A percentile compares a stretch with the other conserved stretches of the same genome.
Evolutionary conservation across 2,797 vertebrate genomes (phyloP).

Genomic region (Aldrovandia affinis): DNA sequence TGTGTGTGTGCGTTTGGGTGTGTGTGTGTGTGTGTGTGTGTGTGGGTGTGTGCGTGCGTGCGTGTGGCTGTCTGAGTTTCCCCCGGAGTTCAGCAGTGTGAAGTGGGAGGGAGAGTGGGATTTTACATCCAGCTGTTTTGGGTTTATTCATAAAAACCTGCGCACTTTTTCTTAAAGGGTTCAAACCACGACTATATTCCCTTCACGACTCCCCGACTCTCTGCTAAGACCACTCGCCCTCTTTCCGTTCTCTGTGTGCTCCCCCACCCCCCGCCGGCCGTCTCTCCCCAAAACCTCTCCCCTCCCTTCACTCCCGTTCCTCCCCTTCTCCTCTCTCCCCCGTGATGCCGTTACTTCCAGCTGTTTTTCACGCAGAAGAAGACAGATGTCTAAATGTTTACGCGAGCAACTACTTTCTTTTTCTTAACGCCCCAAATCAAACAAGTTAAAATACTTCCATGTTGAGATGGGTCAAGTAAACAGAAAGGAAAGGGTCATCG

Average conservation of each 20-base stretch:
- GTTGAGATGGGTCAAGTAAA: constrained; percentile 58
- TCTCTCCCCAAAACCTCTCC: constrained; percentile 52
- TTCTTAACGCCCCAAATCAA: constrained; percentile 71
- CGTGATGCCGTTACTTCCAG: constrained; percentile 76
- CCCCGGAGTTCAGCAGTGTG: constrained; percentile 49
- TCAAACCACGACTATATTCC: constrained; percentile 64
- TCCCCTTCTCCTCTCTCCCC: constrained; percentile 53
- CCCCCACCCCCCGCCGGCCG: constrained; percentile 23
- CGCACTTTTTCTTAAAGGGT: constrained; percentile 70
- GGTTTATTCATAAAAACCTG: constrained; percentile 59
- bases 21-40: constrained; percentile 46
- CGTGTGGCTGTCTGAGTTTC: constrained; percentile 47
- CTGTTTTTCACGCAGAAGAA: constrained; percentile 79
- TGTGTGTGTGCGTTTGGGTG: constrained; percentile 54
- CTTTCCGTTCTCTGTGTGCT: constrained; percentile 47
- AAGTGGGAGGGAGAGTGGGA: constrained; percentile 45
- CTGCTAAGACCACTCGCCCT: constrained; percentile 54
- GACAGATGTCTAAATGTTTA: constrained; percentile 85
- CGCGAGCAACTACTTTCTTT: constrained; percentile 73
- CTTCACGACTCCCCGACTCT: constrained; percentile 60
- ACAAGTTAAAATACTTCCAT: constrained; percentile 64
- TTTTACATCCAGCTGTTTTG: constrained; percentile 70
- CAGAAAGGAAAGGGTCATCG: constrained; percentile 52
- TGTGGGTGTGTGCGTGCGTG: constrained; percentile 41
- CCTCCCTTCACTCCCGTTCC: constrained; percentile 58